Conservation (phyloP, 2,113 vertebrate species). For the Cercocebus atys region DNA sequence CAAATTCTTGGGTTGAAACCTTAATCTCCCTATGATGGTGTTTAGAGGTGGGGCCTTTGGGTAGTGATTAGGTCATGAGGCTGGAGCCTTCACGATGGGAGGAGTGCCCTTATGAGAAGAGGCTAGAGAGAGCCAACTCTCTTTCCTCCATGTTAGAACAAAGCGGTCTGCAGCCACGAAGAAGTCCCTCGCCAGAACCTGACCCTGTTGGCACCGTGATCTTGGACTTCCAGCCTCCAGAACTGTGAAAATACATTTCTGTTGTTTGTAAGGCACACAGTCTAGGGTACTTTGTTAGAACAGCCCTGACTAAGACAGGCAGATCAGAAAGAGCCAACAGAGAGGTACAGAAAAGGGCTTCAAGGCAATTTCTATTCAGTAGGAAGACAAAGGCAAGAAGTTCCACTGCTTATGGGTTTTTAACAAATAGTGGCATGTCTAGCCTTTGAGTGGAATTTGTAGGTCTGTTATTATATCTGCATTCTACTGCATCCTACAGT, state of each 20-base stretch:
- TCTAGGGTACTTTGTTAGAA: background rate
- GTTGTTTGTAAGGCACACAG: background rate
- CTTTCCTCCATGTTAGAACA: background rate
- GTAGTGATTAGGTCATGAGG: background rate
- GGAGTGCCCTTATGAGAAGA: background rate
- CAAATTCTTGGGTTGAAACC: background rate
- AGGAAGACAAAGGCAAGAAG: background rate
- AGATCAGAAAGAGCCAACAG: background rate
- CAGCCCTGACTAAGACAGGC: background rate
- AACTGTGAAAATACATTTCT: background rate
- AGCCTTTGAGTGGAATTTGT: background rate
- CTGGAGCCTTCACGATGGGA: background rate
- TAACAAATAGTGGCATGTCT: background rate
- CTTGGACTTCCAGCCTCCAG: background rate
- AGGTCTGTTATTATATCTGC: background rate
- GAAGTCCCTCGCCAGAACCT: background rate
- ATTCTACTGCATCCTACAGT: background rate
- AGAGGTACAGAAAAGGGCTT: background rate
- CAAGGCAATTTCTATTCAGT: background rate
- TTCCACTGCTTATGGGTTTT: background rate
- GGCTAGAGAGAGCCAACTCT: background rate
- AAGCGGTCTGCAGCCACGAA: background rate
- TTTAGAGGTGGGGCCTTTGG: background rate
- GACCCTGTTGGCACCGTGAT: background rate
- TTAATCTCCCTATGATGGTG: no score